Evolutionary conservation across 2,113 vertebrate genomes (phyloP), one percentile per base, ranked within the genome.

Genomic region (Lagopus muta): DNA sequence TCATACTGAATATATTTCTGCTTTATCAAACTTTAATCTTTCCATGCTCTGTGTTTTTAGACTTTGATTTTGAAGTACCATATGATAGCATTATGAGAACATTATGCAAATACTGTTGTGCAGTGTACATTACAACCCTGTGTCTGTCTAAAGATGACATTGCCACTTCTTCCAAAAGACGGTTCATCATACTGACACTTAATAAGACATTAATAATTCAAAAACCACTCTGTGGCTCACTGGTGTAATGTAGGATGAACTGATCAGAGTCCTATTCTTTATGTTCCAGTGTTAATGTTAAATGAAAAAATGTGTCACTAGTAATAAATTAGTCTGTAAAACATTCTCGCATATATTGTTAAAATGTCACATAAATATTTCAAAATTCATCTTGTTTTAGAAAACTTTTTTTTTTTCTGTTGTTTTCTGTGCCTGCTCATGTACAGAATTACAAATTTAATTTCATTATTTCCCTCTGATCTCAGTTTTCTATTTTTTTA

Each of bases 151-250:
- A 83, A 65, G 13, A 64, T 75, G 55, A 89, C 62, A 75, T 82
- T 82, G 42, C 5, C 55, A 47, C 47, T 69, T 67, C 58, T 93
- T 94, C 79, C 71, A 73, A 72, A 85, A 82, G 52, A 50, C 12
- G 47, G 55, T 91, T 87, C 5, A 69, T 94, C 61, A 82, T 43
- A 28, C 13, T 84, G 78, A 71, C 34, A 42, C 58, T 62, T 90
- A 75, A 62, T 71, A 84, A 81, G 38, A 54, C 34, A 88, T 91
- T 85, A 89, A 72, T 32, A 79, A 76, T 69, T 85, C 62, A 91
- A 67, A 84, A 89, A 28, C 10, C 50, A 42, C 10, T 78, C 52
- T 17, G 1, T 30, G 9, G 18, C 40, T 93, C 14, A 64, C 47
- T 40, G 60, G 10, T 43, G 7, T 32, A 85, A 85, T 50, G 7